phyloP scores from a whole-genome alignment of 2,888 invertebrate species.

The Eudemis profundana region DNA sequence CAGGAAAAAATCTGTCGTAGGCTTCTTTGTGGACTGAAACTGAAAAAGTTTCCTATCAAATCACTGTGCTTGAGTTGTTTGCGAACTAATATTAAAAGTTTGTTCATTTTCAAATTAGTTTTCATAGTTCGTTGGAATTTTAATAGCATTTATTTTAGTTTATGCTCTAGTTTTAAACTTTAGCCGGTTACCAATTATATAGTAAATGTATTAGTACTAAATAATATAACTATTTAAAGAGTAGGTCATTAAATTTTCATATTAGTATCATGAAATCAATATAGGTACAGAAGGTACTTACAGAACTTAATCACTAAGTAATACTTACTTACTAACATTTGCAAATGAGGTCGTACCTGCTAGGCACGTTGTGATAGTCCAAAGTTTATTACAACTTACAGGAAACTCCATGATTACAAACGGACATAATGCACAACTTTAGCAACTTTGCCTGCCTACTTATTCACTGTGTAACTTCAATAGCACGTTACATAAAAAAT shows the following conservation, averaged over 20 bases:
- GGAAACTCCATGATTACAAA: slow-evolving; percentile 33
- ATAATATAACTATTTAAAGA: too few relatives aligned
- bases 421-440: slow-evolving; percentile 23
- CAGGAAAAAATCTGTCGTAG: too few relatives aligned
- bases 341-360: slow-evolving; percentile 2
- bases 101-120: slow-evolving; percentile 4
- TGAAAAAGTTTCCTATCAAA: not conserved
- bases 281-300: too few relatives aligned
- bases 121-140: slow-evolving; percentile 2
- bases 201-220: not conserved
- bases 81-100: slow-evolving; percentile 12
- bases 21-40: too few relatives aligned
- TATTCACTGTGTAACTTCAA: slow-evolving; percentile 27
- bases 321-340: slow-evolving; percentile 23
- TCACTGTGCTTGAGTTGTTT: slow-evolving; percentile 4
- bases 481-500: slow-evolving; percentile 27
- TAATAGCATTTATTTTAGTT: not conserved
- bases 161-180: not conserved
- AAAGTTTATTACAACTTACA: slow-evolving; percentile 27
- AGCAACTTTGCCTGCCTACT: slow-evolving; percentile 20
- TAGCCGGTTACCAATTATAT: not conserved
- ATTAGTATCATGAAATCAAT: too few relatives aligned
- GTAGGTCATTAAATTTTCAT: too few relatives aligned
- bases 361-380: slow-evolving; percentile 31
- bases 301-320: not conserved